These are phyloP conservation scores for Heliconius congener DNA, from an alignment of 1,140 invertebrate species.

Conservation along the genomic window DNA sequence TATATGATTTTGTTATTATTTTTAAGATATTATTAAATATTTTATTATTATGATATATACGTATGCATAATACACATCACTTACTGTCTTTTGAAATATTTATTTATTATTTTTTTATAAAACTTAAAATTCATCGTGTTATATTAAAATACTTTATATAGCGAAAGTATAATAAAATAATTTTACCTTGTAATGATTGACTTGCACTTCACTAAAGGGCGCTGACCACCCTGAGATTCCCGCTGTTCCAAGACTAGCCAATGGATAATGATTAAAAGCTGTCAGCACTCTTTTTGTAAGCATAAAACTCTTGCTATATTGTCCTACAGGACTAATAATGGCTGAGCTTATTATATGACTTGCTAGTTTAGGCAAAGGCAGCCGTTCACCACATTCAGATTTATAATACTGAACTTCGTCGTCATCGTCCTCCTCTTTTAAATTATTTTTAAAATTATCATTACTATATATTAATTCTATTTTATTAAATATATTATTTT, in stretches of 20 bases:
- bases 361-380: constrained; percentile 63
- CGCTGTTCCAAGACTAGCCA: constrained; percentile 81
- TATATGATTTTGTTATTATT: too few species aligned
- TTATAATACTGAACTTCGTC: constrained; percentile 34
- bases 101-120: too few species aligned
- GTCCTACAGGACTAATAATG: constrained; percentile 83
- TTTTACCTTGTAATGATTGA: constrained; percentile 84
- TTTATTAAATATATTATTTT: constrained; percentile 49
- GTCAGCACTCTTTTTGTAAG: constrained; percentile 84
- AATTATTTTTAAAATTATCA: constrained; percentile 52
- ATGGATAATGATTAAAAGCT: constrained; percentile 89
- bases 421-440: constrained; percentile 47
- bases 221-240: constrained; percentile 81
- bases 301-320: constrained; percentile 88
- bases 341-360: constrained; percentile 80
- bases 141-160: too few species aligned
- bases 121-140: too few species aligned
- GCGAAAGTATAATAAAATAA: not conserved
- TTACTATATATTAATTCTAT: constrained; percentile 74
- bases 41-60: too few species aligned
- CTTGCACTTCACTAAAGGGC: constrained; percentile 78
- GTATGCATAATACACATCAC: too few species aligned
- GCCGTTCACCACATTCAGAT: constrained; percentile 52
- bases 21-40: too few species aligned
- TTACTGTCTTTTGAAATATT: too few species aligned